phyloP scores from a whole-genome alignment of 2,888 invertebrate species.

The Limnephilus lunatus region DNA sequence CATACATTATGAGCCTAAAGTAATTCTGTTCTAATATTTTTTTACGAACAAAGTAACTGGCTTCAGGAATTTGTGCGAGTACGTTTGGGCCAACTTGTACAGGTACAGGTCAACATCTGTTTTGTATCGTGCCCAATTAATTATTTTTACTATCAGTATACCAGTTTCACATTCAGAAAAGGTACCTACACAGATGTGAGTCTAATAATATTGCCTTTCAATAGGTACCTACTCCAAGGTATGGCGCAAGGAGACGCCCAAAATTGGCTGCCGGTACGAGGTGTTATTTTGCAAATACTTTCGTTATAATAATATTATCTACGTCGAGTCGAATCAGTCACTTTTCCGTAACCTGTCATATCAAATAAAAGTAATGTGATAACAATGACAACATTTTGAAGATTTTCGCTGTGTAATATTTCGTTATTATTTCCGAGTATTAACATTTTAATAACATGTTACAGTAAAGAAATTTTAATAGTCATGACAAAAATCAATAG shows the following conservation, averaged over 20 bases:
- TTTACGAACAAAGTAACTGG: too few relatives aligned
- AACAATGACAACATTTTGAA: constrained; percentile 7
- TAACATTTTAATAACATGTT: neutral
- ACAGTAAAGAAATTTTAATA: neutral
- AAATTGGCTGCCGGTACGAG: neutral
- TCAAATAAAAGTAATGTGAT: neutral
- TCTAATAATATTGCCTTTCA: neutral
- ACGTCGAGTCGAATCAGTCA: constrained; percentile 19
- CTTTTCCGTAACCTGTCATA: neutral
- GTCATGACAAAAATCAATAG: neutral
- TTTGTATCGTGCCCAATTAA: neutral
- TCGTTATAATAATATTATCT: constrained; percentile 9
- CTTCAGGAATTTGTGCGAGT: too few relatives aligned
- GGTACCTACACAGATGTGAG: neutral
- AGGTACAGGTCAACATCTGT: neutral
- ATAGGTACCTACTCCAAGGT: neutral
- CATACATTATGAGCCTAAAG: too few relatives aligned
- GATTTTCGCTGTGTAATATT: neutral
- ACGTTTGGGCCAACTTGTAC: too few relatives aligned
- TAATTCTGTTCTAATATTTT: too few relatives aligned
- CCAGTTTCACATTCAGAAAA: too few relatives aligned
- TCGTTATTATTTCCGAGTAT: neutral
- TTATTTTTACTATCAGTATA: neutral
- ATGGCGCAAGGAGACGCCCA: neutral
- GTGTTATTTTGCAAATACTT: neutral